Evolutionary conservation across 1,140 invertebrate genomes (phyloP).

Genomic region (Tenebrio molitor): DNA sequence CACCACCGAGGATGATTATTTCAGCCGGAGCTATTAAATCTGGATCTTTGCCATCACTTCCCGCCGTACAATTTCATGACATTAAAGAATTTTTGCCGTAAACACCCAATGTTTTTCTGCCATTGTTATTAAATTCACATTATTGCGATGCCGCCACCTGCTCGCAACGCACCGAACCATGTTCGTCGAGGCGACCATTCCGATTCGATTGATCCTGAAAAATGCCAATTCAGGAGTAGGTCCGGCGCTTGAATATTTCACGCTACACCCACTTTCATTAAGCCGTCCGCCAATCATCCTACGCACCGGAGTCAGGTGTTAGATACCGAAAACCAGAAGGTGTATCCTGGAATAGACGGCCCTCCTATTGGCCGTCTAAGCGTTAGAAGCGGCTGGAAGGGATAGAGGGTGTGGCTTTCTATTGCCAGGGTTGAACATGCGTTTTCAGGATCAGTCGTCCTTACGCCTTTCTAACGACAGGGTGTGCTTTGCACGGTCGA

Average conservation of each 20-base stretch:
- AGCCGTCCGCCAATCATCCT: conserved; percentile 47
- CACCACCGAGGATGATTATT: conserved; percentile 3
- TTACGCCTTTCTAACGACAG: conserved; percentile 51
- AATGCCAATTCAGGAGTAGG: too few relatives aligned
- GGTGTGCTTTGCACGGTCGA: conserved; percentile 40
- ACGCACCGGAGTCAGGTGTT: conserved; percentile 53
- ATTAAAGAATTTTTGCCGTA: conserved; percentile 30
- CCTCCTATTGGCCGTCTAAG: conserved; percentile 53
- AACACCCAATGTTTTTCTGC: not conserved
- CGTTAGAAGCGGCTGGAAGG: conserved; percentile 51
- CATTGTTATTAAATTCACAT: conserved; percentile 41
- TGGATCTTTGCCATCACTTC: not conserved
- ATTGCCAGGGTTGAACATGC: conserved; percentile 48
- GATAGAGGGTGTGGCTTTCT: conserved; percentile 56
- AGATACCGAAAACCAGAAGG: conserved; percentile 51
- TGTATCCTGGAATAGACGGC: not conserved
- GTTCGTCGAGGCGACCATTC: not conserved
- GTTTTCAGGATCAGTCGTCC: conserved; percentile 53
- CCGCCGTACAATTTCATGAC: conserved; percentile 34
- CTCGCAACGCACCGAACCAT: not conserved
- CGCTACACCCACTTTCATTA: conserved; percentile 39
- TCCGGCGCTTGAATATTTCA: conserved; percentile 31
- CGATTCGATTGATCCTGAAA: not conserved
- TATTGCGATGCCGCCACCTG: conserved; percentile 6
- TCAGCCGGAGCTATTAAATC: not conserved